Evolutionary conservation across 2,888 invertebrate species (phyloP).

Genomic region (Unio pictorum): DNA sequence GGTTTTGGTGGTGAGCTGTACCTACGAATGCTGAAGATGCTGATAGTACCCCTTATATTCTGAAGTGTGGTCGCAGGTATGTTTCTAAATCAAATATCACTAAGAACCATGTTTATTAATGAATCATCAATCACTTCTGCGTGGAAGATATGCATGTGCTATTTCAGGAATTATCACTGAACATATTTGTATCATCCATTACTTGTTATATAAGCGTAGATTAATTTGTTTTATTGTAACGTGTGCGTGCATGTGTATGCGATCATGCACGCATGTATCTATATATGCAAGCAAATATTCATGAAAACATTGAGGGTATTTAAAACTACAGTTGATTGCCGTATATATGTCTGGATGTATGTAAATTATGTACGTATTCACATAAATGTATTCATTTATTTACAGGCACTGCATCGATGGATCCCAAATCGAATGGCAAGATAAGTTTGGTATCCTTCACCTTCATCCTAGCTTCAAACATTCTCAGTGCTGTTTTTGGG

Average conservation of each 20-base stretch:
- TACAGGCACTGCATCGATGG: constrained; percentile 58
- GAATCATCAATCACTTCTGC: background rate
- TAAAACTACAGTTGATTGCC: background rate
- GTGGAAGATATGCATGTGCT: background rate
- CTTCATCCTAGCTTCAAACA: constrained; percentile 53
- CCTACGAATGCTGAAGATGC: constrained; percentile 55
- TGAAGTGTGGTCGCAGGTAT: constrained; percentile 57
- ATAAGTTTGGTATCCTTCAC: constrained; percentile 54
- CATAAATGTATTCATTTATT: background rate
- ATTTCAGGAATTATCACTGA: background rate
- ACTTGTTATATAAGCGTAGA: too few relatives aligned
- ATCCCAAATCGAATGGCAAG: constrained; percentile 62
- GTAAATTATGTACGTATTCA: background rate
- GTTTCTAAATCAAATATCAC: background rate
- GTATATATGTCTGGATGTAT: constrained; percentile 30
- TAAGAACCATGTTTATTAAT: too few relatives aligned
- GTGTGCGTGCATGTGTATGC: too few relatives aligned
- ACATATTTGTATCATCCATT: background rate
- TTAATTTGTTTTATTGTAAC: constrained; percentile 27
- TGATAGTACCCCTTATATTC: constrained; percentile 57
- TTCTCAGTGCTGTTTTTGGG: constrained; percentile 47
- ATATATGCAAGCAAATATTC: too few relatives aligned
- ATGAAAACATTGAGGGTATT: too few relatives aligned
- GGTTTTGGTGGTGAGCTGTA: constrained; percentile 62
- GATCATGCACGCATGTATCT: too few relatives aligned